phyloP scores from a whole-genome alignment of 2,113 vertebrate genomes.

The Pollachius pollachius region DNA sequence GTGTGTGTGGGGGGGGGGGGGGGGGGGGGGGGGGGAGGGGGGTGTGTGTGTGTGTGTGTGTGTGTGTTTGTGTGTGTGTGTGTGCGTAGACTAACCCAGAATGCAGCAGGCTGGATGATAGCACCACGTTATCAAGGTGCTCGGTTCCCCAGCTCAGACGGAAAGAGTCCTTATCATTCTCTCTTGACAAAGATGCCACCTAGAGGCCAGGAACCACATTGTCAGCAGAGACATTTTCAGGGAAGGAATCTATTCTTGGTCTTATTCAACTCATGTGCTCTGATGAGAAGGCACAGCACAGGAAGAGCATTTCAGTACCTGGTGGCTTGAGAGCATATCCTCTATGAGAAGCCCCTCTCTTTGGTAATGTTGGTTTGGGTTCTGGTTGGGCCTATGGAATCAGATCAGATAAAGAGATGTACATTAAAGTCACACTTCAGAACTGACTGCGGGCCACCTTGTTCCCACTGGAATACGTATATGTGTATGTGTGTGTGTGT shows the following conservation, averaged over 20 bases:
- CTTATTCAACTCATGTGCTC: not conserved
- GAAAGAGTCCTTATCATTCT: slow-evolving; percentile 86
- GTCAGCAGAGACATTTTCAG: not conserved
- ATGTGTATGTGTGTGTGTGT: no score
- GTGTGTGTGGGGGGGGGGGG: slow-evolving; percentile 1
- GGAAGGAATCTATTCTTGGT: not conserved
- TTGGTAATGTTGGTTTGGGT: slow-evolving; percentile 83
- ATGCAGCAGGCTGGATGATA: slow-evolving; percentile 92
- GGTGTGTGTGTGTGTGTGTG: not conserved
- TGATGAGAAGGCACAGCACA: no score
- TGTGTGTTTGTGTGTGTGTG: slow-evolving; percentile 13
- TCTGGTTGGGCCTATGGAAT: slow-evolving; percentile 62
- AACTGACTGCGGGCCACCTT: no score
- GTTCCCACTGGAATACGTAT: no score
- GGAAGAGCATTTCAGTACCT: slow-evolving; percentile 67
- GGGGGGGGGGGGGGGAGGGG: no score
- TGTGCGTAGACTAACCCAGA: slow-evolving; percentile 83
- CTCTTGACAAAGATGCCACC: slow-evolving; percentile 84
- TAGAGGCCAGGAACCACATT: slow-evolving; percentile 30
- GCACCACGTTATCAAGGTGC: slow-evolving; percentile 92
- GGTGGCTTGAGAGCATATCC: slow-evolving; percentile 85
- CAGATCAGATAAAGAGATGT: not conserved
- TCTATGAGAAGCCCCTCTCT: slow-evolving; percentile 87
- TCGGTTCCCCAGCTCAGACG: slow-evolving; percentile 94
- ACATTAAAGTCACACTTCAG: not conserved